Base-by-base conservation (phyloP, 2,797 vertebrate species). In the Sorex maritimensis region DNA sequence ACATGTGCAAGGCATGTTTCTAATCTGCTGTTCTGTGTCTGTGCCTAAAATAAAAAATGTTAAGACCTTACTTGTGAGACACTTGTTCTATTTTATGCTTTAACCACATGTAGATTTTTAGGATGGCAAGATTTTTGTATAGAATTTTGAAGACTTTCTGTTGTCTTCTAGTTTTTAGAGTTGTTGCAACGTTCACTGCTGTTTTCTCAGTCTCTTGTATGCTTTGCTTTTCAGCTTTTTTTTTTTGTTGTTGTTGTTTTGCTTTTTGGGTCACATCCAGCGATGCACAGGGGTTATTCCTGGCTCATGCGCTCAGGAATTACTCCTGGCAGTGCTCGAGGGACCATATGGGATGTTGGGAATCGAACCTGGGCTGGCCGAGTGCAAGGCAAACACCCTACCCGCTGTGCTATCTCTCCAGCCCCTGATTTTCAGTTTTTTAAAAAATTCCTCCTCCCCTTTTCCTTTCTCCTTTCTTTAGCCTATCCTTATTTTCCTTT, bases 141-240 rank as follows among this genome's bases (percentile, higher is more conserved):
- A 67, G 26, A 41, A 75, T 68, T 92, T 93, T 77, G 63, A 93
- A 88, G 79, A 21, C 19, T 52, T 46, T 93, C n/a, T 71, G 19
- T 78, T 68, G 30, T 71, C 65, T 21, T 46, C 11, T 10, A 30
- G 52, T 52, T 83, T 92, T 83, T 14, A 17, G 49, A 75, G 55
- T 78, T 78, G 52, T 87, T 78, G 19, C 71, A 49, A 72, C 21
- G 52, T 73, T 83, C 21, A 58, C 2, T 83, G 19, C 24, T 80
- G 2, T 79, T 55, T 81, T 17, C 41, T 85, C 34, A 84, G 55
- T 93, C 49, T 38, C 78, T 68, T 74, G 12, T 88, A 11, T 80
- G 34, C 12, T 58, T 74, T 4, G 11, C 58, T 73, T 28, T 21
- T n/a, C 49, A 65, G 5, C 6, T 0, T 21, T 71, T 17, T 2